Conservation (phyloP, 2,113 vertebrate genomes). For the Cryptomyrus ogoouensis region DNA sequence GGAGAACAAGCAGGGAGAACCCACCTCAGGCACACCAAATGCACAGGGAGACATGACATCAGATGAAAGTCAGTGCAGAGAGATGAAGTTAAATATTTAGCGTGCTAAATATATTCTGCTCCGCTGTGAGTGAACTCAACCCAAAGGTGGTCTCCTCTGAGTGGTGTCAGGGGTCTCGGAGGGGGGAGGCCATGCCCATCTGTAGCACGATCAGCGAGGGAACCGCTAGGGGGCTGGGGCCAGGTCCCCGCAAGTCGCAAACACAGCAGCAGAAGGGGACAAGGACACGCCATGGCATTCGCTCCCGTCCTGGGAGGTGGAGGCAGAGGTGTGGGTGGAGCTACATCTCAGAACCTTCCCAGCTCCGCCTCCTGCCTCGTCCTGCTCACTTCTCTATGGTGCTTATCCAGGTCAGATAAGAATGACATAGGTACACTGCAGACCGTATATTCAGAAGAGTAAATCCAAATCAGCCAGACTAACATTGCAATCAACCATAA, state of each 20-base stretch:
- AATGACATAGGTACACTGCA: background rate
- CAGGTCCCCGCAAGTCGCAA: background rate
- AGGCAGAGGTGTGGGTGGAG: background rate
- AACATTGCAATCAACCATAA: background rate
- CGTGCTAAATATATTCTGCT: background rate
- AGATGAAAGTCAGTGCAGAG: background rate
- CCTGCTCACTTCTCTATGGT: background rate
- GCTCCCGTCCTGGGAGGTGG: background rate
- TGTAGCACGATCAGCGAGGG: background rate
- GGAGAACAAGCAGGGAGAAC: background rate
- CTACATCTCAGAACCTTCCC: background rate
- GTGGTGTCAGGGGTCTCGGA: background rate
- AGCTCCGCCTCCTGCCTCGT: background rate
- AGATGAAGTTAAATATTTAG: constrained; percentile 6
- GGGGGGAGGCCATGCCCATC: background rate
- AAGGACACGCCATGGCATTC: background rate
- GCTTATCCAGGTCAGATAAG: background rate
- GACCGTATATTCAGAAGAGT: background rate
- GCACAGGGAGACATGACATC: background rate
- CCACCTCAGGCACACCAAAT: background rate
- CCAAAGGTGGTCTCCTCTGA: background rate
- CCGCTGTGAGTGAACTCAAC: background rate
- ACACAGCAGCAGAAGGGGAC: background rate
- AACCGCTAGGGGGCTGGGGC: background rate
- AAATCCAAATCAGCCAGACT: background rate